Conservation (phyloP, 2,113 vertebrate species). For the Colistium nudipinnis region DNA sequence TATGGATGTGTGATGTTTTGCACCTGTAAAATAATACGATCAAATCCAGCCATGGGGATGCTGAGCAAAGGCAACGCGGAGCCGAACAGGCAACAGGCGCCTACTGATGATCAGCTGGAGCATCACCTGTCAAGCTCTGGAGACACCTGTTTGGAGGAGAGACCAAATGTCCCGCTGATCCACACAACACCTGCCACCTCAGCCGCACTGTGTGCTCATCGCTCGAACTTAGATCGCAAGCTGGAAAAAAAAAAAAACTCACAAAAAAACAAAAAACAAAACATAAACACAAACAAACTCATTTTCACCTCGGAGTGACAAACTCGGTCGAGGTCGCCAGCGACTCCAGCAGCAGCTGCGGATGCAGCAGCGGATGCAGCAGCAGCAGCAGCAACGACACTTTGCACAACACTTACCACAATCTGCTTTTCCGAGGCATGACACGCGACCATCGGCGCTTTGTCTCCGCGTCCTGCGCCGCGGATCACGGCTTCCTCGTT, state of each 20-base stretch:
- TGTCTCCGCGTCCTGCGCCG: conserved; percentile 33
- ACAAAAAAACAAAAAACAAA: no score
- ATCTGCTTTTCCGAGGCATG: conserved; percentile 69
- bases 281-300: conserved; percentile 59
- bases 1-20: no score
- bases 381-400: conserved; percentile 66
- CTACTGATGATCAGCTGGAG: conserved; percentile 51
- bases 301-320: conserved; percentile 76
- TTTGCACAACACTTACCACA: conserved; percentile 81
- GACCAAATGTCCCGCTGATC: conserved; percentile 45
- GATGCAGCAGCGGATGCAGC: conserved; percentile 42
- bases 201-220: neutral
- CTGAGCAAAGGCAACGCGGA: conserved; percentile 14
- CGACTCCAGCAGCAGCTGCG: conserved; percentile 37
- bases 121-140: conserved; percentile 67
- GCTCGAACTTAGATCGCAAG: no score
- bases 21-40: no score
- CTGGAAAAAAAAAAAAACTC: no score
- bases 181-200: no score
- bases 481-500: conserved; percentile 55
- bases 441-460: conserved; percentile 47
- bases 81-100: conserved; percentile 63
- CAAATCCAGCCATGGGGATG: conserved; percentile 20
- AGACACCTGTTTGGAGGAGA: conserved; percentile 56
- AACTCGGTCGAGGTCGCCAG: conserved; percentile 80